Evolutionary conservation across 2,888 invertebrate genomes (phyloP).

Genomic region (Caenorhabditis afra): DNA sequence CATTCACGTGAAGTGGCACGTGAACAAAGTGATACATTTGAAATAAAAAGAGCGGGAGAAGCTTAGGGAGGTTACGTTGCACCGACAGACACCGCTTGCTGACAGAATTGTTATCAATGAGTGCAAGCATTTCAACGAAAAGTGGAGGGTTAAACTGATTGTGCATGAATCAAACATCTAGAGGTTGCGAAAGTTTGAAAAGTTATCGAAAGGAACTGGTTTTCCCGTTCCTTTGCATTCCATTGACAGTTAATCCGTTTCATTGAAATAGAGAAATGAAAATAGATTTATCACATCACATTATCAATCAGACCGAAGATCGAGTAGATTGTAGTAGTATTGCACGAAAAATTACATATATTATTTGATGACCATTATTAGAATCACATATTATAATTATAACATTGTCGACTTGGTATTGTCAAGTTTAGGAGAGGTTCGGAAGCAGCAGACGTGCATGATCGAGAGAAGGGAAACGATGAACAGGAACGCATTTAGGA

Average conservation of each 20-base stretch:
- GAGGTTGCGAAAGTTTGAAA: background rate
- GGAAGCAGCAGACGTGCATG: constrained; percentile 52
- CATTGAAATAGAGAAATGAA: constrained; percentile 20
- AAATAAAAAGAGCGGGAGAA: background rate
- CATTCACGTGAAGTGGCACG: constrained; percentile 35
- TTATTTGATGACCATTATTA: constrained; percentile 20
- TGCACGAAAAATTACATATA: constrained; percentile 33
- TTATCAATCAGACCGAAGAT: constrained; percentile 21
- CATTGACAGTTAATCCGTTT: constrained; percentile 12
- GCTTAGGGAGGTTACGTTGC: constrained; percentile 18
- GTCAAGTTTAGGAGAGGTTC: constrained; percentile 39
- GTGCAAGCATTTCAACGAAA: constrained; percentile 33
- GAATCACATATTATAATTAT: constrained; percentile 12
- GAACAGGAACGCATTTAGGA: constrained; percentile 58
- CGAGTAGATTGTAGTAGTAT: constrained; percentile 11
- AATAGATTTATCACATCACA: constrained; percentile 29
- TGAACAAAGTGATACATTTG: constrained; percentile 4
- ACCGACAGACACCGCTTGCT: constrained; percentile 2
- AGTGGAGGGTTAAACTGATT: background rate
- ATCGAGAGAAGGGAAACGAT: constrained; percentile 46
- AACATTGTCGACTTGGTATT: constrained; percentile 49
- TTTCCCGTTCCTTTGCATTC: constrained; percentile 14
- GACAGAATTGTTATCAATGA: background rate
- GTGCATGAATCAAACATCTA: constrained; percentile 21
- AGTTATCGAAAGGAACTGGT: constrained; percentile 26